Evolutionary conservation across 2,113 vertebrate species (phyloP).

Genomic region (Tringa solitaria): DNA sequence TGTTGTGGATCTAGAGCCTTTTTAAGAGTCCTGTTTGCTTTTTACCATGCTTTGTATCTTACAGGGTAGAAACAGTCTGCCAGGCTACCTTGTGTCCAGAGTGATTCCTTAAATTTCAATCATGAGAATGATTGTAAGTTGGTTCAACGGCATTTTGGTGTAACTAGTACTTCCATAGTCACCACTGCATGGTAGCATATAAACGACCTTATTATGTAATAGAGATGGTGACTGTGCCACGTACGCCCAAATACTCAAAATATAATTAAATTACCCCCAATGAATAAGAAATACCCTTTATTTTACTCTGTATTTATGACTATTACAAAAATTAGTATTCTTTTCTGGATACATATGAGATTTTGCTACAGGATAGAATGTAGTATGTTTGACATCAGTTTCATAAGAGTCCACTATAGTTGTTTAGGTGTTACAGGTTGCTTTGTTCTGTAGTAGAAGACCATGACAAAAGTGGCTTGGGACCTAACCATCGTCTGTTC

Average conservation of each 20-base stretch:
- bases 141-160: background rate
- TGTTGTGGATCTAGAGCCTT: background rate
- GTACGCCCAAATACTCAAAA: background rate
- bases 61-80: background rate
- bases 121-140: background rate
- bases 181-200: background rate
- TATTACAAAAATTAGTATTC: background rate
- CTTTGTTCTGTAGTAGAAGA: background rate
- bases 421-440: background rate
- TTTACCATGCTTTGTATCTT: background rate
- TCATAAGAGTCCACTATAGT: background rate
- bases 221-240: background rate
- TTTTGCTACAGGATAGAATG: background rate
- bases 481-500: background rate
- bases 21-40: background rate
- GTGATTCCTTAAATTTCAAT: background rate
- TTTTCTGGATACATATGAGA: background rate
- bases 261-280: background rate
- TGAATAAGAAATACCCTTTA: background rate
- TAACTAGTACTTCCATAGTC: background rate
- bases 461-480: background rate
- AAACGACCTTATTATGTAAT: background rate
- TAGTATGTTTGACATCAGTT: background rate
- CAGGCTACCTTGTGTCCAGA: background rate
- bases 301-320: background rate